Evolutionary conservation across 2,797 vertebrate species (phyloP).

Genomic region (Oreochromis grahami): DNA sequence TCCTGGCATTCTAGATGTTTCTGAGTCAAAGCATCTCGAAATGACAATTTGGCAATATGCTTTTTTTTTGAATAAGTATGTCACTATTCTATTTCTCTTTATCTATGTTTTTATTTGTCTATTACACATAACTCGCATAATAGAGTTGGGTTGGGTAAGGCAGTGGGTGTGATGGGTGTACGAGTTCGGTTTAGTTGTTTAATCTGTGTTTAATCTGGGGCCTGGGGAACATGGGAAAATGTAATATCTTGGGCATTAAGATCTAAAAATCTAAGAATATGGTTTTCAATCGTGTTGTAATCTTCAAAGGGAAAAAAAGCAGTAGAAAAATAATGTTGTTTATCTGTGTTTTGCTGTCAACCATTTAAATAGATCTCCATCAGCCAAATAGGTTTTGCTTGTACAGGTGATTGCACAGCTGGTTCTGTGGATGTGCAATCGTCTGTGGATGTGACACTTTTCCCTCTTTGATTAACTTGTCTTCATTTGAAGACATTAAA

Average conservation of each 20-base stretch:
- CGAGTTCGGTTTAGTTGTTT: neutral
- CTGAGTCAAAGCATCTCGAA: neutral
- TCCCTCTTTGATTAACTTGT: neutral
- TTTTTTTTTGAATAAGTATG: neutral
- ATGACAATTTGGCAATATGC: neutral
- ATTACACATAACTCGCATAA: neutral
- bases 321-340: neutral
- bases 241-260: neutral
- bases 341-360: neutral
- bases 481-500: neutral
- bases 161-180: neutral
- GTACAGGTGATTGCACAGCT: neutral
- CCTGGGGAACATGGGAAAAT: neutral
- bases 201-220: neutral
- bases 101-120: neutral
- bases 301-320: neutral
- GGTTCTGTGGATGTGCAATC: neutral
- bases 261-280: neutral
- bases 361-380: neutral
- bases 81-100: neutral
- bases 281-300: rapidly evolving
- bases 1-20: neutral
- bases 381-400: neutral
- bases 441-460: neutral
- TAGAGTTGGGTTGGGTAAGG: neutral